These are phyloP conservation scores for Polyploca ridens DNA, from an alignment of 2,888 invertebrate species.

Conservation along the genomic window DNA sequence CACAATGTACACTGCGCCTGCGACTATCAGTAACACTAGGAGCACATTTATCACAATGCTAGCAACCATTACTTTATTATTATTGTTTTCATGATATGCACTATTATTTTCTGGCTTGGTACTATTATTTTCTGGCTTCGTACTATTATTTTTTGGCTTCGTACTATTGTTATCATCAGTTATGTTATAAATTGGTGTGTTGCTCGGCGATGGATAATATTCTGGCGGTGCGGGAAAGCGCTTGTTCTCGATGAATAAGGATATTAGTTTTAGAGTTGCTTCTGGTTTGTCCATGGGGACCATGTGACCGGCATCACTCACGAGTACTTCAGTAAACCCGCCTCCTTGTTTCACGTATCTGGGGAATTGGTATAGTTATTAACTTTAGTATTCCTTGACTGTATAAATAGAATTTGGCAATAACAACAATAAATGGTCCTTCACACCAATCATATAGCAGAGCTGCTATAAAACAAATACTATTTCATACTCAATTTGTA, in stretches of 20 bases:
- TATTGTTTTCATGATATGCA: not conserved
- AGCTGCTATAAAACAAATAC: too few species aligned
- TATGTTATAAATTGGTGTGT: slow-evolving; percentile 32
- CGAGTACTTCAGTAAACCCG: slow-evolving; percentile 82
- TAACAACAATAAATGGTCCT: too few species aligned
- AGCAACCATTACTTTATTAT: slow-evolving; percentile 32
- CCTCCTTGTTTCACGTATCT: slow-evolving; percentile 84
- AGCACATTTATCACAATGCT: slow-evolving; percentile 63
- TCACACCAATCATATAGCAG: too few species aligned
- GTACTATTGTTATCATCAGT: slow-evolving; percentile 15
- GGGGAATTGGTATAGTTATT: slow-evolving; percentile 2
- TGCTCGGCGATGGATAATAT: slow-evolving; percentile 30
- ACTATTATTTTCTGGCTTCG: not conserved
- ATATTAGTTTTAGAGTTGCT: slow-evolving; percentile 59
- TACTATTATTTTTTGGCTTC: slow-evolving; percentile 25
- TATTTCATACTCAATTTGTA: too few species aligned
- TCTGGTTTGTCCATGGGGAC: slow-evolving; percentile 85
- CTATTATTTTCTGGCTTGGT: slow-evolving; percentile 25
- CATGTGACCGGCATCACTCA: slow-evolving; percentile 86
- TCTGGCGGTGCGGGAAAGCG: slow-evolving; percentile 45
- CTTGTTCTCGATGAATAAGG: slow-evolving; percentile 53
- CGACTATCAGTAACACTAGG: slow-evolving; percentile 43
- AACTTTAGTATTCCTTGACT: too few species aligned
- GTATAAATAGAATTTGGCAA: too few species aligned
- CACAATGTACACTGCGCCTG: slow-evolving; percentile 45